Evolutionary conservation across 1,140 invertebrate genomes (phyloP).

Genomic region (Apis florea): DNA sequence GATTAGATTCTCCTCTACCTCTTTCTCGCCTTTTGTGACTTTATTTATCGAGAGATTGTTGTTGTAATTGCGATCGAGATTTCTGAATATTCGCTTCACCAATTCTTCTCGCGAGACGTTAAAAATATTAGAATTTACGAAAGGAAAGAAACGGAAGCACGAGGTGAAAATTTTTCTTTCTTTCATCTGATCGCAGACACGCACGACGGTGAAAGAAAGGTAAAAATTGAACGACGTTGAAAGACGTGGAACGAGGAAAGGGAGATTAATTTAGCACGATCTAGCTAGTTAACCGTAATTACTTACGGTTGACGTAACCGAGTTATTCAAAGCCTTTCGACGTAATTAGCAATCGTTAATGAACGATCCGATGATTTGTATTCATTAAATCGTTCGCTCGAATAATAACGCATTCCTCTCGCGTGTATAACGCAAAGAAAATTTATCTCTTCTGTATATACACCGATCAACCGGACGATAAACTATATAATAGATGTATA

Average conservation of each 20-base stretch:
- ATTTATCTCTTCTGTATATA: background rate
- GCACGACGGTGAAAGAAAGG: background rate
- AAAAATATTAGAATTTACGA: conserved; percentile 6
- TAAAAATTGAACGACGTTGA: background rate
- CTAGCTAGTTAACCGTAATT: background rate
- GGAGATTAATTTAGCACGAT: background rate
- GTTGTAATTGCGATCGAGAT: too few relatives aligned
- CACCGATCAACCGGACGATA: too few relatives aligned
- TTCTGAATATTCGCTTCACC: background rate
- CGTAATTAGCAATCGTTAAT: background rate
- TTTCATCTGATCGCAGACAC: too few relatives aligned
- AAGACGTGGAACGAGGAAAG: background rate
- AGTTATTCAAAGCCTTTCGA: background rate
- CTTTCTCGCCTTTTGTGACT: too few relatives aligned
- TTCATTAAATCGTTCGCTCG: background rate
- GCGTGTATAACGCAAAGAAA: background rate
- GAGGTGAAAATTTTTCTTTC: background rate
- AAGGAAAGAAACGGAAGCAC: background rate
- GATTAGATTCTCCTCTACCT: too few relatives aligned
- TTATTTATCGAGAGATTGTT: too few relatives aligned
- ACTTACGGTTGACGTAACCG: background rate
- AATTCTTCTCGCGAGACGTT: background rate
- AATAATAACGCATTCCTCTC: background rate
- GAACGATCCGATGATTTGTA: background rate
- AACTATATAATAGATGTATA: too few relatives aligned